phyloP scores from a whole-genome alignment of 2,797 vertebrate genomes.

The Rallus crepitans region DNA sequence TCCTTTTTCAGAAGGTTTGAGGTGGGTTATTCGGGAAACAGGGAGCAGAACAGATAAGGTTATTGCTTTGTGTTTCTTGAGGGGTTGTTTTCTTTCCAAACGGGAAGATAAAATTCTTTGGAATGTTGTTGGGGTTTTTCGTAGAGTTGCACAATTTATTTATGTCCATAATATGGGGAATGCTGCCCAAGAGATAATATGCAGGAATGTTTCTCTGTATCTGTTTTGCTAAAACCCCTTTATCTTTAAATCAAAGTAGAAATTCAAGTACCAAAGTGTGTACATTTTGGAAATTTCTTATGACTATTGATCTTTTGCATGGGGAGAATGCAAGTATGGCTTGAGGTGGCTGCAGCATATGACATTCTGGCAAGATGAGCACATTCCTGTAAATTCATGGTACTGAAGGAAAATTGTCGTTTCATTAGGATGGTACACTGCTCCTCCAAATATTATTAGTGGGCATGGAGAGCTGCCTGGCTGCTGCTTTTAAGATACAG shows the following conservation, averaged over 20 bases:
- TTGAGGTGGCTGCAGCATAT: neutral
- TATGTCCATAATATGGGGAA: neutral
- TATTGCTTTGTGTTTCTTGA: neutral
- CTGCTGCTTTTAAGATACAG: neutral
- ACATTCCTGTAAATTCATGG: neutral
- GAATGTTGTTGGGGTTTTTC: neutral
- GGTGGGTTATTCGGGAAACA: neutral
- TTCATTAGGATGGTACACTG: neutral
- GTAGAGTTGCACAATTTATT: neutral
- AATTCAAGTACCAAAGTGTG: neutral
- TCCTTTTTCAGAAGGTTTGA: neutral
- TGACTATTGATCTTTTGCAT: neutral
- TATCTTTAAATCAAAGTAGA: neutral
- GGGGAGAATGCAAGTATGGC: neutral
- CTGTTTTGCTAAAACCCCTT: neutral
- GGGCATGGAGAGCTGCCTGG: neutral
- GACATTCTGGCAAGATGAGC: neutral
- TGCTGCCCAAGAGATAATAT: neutral
- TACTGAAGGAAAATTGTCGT: neutral
- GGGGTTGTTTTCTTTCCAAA: neutral
- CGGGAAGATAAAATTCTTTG: neutral
- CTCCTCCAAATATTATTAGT: neutral
- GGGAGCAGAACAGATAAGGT: neutral
- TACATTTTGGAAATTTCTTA: neutral
- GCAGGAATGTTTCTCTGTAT: neutral